Percentiles rank a stretch among this genome's conserved stretches.
phyloP scores from a whole-genome alignment of 2,113 vertebrate genomes.

The Paracyprichromis sp. region DNA sequence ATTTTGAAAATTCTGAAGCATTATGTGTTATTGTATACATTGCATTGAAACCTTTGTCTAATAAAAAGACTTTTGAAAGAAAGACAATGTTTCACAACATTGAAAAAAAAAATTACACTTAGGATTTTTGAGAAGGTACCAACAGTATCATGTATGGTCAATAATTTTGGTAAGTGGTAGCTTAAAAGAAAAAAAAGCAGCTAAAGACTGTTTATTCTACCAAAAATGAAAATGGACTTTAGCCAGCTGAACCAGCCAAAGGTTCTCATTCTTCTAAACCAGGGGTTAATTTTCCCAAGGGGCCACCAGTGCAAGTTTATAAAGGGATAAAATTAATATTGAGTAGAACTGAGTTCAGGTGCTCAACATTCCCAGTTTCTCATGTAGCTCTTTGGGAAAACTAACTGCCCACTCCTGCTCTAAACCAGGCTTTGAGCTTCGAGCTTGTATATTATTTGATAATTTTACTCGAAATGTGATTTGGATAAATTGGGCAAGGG shows the following conservation, averaged over 20 bases:
- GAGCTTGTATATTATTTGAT: neutral
- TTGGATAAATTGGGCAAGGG: neutral
- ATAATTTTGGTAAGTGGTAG: too few species aligned
- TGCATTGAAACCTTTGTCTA: too few species aligned
- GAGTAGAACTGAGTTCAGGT: neutral
- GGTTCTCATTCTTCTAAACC: neutral
- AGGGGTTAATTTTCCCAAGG: neutral
- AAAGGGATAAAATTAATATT: neutral
- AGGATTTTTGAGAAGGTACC: too few species aligned
- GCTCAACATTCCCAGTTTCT: neutral
- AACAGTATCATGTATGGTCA: too few species aligned
- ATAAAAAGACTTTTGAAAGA: too few species aligned
- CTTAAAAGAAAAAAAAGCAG: too few species aligned
- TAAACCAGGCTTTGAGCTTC: neutral
- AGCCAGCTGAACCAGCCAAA: neutral
- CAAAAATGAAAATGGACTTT: neutral
- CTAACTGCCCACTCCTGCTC: neutral
- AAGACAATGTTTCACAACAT: too few species aligned
- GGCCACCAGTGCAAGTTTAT: neutral
- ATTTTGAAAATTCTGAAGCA: too few species aligned
- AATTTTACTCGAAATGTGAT: neutral
- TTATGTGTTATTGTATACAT: too few species aligned
- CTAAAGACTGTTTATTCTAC: neutral
- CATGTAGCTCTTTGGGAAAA: neutral
- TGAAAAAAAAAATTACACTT: too few species aligned